phyloP scores from a whole-genome alignment of 2,797 vertebrate genomes.

The Poeciliopsis infans region DNA sequence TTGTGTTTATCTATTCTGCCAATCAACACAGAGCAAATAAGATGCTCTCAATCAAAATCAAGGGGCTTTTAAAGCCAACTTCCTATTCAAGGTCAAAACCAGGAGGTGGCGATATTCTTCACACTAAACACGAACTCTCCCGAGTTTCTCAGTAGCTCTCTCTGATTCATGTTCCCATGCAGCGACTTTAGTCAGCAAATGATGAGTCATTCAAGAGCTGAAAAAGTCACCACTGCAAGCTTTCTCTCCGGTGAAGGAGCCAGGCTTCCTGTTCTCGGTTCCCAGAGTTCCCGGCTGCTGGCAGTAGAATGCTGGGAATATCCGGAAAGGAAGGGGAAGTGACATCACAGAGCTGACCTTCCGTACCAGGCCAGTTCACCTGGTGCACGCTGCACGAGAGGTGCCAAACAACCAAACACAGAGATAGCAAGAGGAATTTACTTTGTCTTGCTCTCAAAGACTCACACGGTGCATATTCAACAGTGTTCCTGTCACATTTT shows the following conservation, averaged over 20 bases:
- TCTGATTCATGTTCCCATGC: conserved; percentile 3
- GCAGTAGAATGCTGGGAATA: conserved; percentile 86
- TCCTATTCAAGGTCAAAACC: conserved; percentile 14
- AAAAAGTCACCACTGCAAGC: conserved; percentile 23
- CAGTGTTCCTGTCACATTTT: conserved; percentile 25
- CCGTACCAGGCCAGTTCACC: conserved; percentile 81
- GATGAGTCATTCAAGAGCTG: conserved; percentile 41
- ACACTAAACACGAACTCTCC: neutral
- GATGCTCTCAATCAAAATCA: neutral
- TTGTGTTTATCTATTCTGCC: neutral
- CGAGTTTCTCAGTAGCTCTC: neutral
- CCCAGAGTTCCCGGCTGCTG: conserved; percentile 81
- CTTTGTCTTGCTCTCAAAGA: conserved; percentile 22
- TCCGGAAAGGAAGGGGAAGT: conserved; percentile 86
- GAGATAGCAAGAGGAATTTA: conserved; percentile 9
- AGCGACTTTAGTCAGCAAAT: conserved; percentile 30
- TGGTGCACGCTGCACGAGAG: conserved; percentile 66
- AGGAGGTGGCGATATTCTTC: conserved; percentile 51
- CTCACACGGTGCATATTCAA: neutral
- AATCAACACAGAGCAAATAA: neutral
- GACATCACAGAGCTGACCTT: conserved; percentile 83
- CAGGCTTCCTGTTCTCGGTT: conserved; percentile 81
- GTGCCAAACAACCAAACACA: conserved; percentile 46
- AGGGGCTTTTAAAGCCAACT: neutral
- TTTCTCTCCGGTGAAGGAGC: conserved; percentile 58